phyloP scores from a whole-genome alignment of 2,113 vertebrate genomes.

The Elaphurus davidianus region DNA sequence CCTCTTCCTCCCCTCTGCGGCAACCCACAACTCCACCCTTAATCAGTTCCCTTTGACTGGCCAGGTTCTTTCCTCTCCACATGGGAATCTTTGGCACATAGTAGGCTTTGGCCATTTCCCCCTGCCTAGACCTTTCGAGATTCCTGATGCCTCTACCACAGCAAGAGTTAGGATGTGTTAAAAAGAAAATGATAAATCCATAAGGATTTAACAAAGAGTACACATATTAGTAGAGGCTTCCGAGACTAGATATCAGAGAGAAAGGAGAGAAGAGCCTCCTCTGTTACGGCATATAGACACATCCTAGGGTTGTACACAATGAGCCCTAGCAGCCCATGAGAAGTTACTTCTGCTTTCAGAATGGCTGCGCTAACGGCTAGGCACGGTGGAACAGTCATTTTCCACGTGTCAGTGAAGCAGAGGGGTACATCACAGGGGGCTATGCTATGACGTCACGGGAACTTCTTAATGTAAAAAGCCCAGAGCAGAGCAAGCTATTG shows the following conservation, averaged over 20 bases:
- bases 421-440: not conserved
- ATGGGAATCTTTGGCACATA: not conserved
- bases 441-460: not conserved
- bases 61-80: constrained; percentile 2
- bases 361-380: not conserved
- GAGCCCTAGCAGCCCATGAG: not conserved
- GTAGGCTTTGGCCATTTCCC: constrained; percentile 26
- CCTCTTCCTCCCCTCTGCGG: not conserved
- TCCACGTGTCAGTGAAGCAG: constrained; percentile 9
- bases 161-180: constrained; percentile 54
- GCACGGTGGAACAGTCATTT: not conserved
- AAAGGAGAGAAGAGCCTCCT: constrained; percentile 51
- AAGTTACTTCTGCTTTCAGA: constrained; percentile 33
- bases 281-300: not conserved
- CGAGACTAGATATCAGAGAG: constrained; percentile 51
- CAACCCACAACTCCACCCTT: not conserved
- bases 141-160: constrained; percentile 39
- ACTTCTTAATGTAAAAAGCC: constrained; percentile 12
- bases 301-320: not conserved
- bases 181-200: constrained; percentile 61
- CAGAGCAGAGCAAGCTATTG: constrained; percentile 3
- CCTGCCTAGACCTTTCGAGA: constrained; percentile 43
- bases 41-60: not conserved
- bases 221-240: constrained; percentile 38
- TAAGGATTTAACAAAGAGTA: constrained; percentile 64